A percentile compares a stretch with the other conserved stretches of the same genome.
Evolutionary conservation across 2,888 invertebrate species (phyloP).

Genomic region (Xanthorhoe designata): DNA sequence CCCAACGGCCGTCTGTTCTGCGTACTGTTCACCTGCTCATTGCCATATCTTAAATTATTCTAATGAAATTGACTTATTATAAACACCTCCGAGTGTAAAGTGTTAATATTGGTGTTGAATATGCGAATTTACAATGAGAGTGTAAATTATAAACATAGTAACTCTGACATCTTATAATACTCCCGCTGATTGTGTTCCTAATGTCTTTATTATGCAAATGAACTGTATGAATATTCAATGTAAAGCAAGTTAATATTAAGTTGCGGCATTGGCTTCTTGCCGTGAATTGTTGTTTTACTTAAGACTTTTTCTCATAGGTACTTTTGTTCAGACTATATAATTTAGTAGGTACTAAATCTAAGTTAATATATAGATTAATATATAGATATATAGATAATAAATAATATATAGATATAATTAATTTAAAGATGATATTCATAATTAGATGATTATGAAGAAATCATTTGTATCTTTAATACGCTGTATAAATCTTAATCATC

Average conservation of each 20-base stretch:
- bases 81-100: not conserved
- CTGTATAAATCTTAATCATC: no score
- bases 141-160: slow-evolving; percentile 32
- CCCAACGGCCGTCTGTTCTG: no score
- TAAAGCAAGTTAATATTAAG: slow-evolving; percentile 9
- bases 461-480: no score
- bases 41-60: not conserved
- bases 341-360: no score
- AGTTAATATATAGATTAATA: no score
- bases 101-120: slow-evolving; percentile 3
- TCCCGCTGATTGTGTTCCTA: slow-evolving; percentile 35
- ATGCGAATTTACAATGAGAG: slow-evolving; percentile 18
- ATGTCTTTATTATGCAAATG: slow-evolving; percentile 42
- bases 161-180: slow-evolving; percentile 43
- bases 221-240: slow-evolving; percentile 16
- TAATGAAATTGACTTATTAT: not conserved
- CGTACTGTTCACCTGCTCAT: not conserved
- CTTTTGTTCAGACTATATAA: not conserved
- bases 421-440: no score
- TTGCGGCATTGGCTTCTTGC: not conserved
- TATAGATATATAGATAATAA: no score
- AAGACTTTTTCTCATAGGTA: not conserved
- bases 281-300: not conserved
- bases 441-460: no score
- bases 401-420: no score